A percentile compares a stretch with the other conserved stretches of the same genome.
Evolutionary conservation across 2,888 invertebrate species (phyloP).

Genomic region (Leptinotarsa juncta): DNA sequence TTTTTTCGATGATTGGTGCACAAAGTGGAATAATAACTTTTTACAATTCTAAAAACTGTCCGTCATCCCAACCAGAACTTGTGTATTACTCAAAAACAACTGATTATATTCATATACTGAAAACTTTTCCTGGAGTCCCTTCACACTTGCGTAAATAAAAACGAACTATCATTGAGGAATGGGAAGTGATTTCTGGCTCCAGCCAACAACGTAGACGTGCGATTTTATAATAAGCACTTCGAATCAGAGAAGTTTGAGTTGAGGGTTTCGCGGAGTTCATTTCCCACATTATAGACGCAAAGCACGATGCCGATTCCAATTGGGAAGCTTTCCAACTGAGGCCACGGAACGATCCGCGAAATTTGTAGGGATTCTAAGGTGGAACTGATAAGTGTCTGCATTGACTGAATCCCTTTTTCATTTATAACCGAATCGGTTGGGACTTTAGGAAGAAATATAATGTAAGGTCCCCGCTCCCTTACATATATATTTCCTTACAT

Average conservation of each 20-base stretch:
- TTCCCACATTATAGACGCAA: constrained; percentile 1
- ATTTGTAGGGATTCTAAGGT: neutral
- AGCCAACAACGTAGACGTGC: neutral
- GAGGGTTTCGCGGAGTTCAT: neutral
- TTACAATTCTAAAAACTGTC: neutral
- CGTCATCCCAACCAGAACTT: neutral
- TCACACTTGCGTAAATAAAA: neutral
- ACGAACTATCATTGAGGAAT: neutral
- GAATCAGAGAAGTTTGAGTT: neutral
- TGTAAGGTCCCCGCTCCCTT: too few relatives aligned
- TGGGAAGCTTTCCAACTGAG: neutral
- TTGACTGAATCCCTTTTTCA: neutral
- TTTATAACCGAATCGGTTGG: neutral
- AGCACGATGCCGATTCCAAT: constrained; percentile 2
- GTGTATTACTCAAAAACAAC: neutral
- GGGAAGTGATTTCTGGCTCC: neutral
- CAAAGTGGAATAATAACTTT: too few relatives aligned
- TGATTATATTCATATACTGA: neutral
- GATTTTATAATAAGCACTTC: neutral
- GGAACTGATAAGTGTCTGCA: neutral
- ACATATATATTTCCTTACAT: too few relatives aligned
- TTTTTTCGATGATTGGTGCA: too few relatives aligned
- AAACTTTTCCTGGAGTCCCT: neutral
- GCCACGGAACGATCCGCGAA: neutral
- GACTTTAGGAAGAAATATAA: too few relatives aligned